These are phyloP conservation scores for Aelia acuminata DNA, from an alignment of 2,888 invertebrate species.

Conservation along the genomic window DNA sequence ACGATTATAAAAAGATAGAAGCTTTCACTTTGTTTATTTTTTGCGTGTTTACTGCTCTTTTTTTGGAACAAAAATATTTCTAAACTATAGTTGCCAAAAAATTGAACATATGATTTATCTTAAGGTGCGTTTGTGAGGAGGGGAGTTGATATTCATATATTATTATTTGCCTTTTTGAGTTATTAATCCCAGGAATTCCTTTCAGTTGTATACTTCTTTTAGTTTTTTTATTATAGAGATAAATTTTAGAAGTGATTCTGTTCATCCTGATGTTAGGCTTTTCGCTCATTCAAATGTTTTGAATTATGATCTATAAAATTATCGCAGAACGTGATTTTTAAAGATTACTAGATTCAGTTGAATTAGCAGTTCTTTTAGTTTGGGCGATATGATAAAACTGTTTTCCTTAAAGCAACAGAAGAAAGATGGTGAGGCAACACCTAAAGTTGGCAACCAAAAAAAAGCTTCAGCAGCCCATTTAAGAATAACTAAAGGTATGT, in stretches of 20 bases:
- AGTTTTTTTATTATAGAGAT: constrained; percentile 2
- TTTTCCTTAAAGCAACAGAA: constrained; percentile 98
- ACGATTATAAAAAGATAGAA: constrained; percentile 31
- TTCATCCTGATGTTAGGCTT: constrained; percentile 12
- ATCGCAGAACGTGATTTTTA: constrained; percentile 21
- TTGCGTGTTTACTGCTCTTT: neutral
- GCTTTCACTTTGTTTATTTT: constrained; percentile 38
- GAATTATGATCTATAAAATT: constrained; percentile 52
- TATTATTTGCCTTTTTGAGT: constrained; percentile 30
- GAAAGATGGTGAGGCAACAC: constrained; percentile 93
- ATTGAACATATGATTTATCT: constrained; percentile 54
- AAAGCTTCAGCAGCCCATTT: constrained; percentile 97
- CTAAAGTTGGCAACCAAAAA: constrained; percentile 83
- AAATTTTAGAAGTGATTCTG: constrained; percentile 21
- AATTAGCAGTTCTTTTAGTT: constrained; percentile 33
- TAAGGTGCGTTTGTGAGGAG: constrained; percentile 54
- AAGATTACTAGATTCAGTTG: constrained; percentile 15
- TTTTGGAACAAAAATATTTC: neutral
- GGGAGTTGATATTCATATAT: constrained; percentile 58
- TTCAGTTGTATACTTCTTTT: constrained; percentile 36
- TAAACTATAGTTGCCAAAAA: neutral
- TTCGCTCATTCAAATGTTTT: constrained; percentile 40
- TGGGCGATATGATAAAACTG: constrained; percentile 88
- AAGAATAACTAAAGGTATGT: constrained; percentile 94
- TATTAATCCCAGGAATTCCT: constrained; percentile 19